Percentiles rank a stretch among this genome's conserved stretches.
phyloP scores from a whole-genome alignment of 1,140 invertebrate species.

The Glomeris maerens region DNA sequence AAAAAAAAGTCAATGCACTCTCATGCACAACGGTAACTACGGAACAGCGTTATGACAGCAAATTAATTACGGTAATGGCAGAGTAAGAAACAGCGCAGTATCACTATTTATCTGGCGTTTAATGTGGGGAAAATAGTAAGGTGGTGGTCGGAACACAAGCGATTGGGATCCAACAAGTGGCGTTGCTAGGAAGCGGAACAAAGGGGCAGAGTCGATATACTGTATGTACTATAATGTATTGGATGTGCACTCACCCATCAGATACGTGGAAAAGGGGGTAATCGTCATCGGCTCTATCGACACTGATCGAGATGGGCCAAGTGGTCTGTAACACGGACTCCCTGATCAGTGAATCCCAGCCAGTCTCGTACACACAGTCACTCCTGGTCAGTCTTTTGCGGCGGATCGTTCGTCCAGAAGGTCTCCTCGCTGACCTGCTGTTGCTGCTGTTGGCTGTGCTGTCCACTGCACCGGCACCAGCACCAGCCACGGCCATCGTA shows the following conservation, averaged over 20 bases:
- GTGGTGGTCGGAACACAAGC: no score
- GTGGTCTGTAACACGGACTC: constrained; percentile 31
- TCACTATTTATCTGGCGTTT: no score
- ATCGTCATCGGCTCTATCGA: constrained; percentile 21
- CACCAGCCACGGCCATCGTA: neutral
- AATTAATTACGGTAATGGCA: no score
- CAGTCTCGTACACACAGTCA: constrained; percentile 24
- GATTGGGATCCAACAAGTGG: no score
- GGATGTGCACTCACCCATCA: neutral
- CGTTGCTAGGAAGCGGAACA: no score
- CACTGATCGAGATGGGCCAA: constrained; percentile 31
- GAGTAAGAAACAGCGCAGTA: no score
- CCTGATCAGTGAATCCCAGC: constrained; percentile 30
- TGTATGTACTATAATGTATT: no score
- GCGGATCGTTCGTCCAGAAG: constrained; percentile 12
- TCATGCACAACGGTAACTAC: no score
- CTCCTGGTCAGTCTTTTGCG: constrained; percentile 24
- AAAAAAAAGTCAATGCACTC: no score
- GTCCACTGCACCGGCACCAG: neutral
- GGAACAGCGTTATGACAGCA: no score
- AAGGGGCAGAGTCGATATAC: no score
- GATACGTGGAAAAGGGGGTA: constrained; percentile 13
- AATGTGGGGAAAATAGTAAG: no score
- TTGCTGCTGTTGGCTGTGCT: neutral
- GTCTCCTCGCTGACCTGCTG: constrained; percentile 2